Evolutionary conservation across 2,888 invertebrate genomes (phyloP).

Genomic region (Didymodactylos carnosus): DNA sequence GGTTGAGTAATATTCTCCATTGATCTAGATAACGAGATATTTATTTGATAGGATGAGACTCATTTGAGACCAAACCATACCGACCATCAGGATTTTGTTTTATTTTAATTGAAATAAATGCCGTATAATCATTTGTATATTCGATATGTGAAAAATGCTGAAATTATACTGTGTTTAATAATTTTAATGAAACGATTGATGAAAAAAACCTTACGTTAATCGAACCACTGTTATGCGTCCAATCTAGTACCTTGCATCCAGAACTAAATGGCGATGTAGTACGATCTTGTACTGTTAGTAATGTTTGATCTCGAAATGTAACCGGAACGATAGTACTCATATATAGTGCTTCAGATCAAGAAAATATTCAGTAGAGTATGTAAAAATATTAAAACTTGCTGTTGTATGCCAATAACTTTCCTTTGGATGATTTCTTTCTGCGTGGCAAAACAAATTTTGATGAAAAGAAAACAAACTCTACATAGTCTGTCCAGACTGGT

Average conservation of each 20-base stretch:
- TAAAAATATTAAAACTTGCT: too few relatives aligned
- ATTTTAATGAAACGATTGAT: too few relatives aligned
- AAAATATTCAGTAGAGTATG: too few relatives aligned
- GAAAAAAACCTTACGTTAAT: background rate
- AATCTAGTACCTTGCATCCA: conserved; percentile 7
- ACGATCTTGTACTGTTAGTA: background rate
- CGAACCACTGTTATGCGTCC: background rate
- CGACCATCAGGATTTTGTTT: conserved; percentile 5
- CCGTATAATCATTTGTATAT: conserved; percentile 6
- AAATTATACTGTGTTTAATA: background rate
- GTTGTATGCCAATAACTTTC: too few relatives aligned
- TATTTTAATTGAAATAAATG: conserved; percentile 5
- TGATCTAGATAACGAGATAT: background rate
- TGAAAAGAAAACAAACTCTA: too few relatives aligned
- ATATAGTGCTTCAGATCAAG: too few relatives aligned
- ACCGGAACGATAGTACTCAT: too few relatives aligned
- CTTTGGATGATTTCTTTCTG: too few relatives aligned
- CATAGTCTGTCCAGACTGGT: too few relatives aligned
- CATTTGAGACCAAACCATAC: background rate
- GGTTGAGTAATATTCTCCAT: conserved; percentile 4
- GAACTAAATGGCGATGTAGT: background rate
- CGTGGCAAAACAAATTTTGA: too few relatives aligned
- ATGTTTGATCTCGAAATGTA: background rate
- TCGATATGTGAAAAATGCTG: background rate
- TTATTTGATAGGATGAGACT: background rate